phyloP scores from a whole-genome alignment of 2,888 invertebrate species.

The Calameuta pallipes region DNA sequence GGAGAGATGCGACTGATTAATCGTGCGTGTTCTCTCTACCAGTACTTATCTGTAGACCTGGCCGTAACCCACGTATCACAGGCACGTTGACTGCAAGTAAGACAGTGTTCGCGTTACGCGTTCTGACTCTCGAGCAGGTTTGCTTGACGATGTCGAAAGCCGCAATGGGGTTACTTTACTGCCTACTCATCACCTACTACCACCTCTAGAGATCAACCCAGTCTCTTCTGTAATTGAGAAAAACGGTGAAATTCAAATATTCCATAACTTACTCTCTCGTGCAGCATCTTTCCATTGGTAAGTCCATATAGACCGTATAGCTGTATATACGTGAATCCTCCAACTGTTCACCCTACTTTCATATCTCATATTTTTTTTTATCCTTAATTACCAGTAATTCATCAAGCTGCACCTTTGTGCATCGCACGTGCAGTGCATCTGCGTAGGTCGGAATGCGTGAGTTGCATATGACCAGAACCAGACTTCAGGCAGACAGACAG shows the following conservation, averaged over 20 bases:
- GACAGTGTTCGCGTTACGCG: constrained; percentile 23
- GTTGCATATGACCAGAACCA: neutral
- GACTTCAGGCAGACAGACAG: neutral
- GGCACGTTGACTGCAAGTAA: constrained; percentile 3
- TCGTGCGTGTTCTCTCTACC: constrained; percentile 32
- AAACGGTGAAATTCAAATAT: neutral
- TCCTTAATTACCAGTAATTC: neutral
- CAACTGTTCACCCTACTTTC: neutral
- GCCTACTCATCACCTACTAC: neutral
- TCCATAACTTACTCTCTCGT: neutral
- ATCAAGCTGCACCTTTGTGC: neutral
- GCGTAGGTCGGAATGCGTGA: neutral
- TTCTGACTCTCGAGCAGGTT: neutral
- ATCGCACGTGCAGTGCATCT: neutral
- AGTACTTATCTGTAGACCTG: constrained; percentile 25
- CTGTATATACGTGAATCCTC: neutral
- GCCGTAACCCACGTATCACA: constrained; percentile 7
- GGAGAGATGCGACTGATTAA: constrained; percentile 34
- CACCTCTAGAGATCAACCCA: neutral
- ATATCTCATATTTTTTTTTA: neutral
- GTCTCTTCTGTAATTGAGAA: neutral
- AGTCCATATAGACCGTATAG: neutral
- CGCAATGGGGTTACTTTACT: neutral
- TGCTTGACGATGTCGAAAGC: neutral
- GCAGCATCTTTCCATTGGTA: neutral